A percentile compares a stretch with the other conserved stretches of the same genome.
phyloP scores from a whole-genome alignment of 2,888 invertebrate species.

The Eubasilissa splendida region DNA sequence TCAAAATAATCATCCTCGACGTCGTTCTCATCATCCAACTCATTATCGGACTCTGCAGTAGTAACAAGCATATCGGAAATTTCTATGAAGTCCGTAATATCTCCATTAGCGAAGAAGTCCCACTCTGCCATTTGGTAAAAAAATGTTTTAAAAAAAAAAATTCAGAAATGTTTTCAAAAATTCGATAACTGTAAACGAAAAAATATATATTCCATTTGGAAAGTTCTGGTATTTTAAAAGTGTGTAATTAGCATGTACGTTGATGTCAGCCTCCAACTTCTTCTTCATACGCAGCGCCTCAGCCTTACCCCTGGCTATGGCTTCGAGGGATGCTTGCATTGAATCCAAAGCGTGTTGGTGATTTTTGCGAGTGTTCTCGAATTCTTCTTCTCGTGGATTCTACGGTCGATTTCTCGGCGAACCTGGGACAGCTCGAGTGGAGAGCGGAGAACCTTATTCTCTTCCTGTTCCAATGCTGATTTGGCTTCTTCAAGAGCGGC shows the following conservation, averaged over 20 bases:
- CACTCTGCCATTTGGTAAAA: no score
- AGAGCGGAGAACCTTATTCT: conserved; percentile 97
- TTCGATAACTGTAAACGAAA: no score
- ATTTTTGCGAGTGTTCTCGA: conserved; percentile 99
- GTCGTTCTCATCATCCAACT: no score
- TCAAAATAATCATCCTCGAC: no score
- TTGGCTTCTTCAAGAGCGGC: conserved; percentile 99
- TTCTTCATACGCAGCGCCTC: conserved; percentile 99
- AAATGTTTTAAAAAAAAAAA: no score
- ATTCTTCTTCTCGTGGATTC: conserved; percentile 99
- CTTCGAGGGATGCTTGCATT: conserved; percentile 99
- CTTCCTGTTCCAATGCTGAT: conserved; percentile 99
- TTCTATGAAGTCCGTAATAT: no score
- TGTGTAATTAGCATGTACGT: conserved; percentile 75
- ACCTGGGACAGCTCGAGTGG: conserved; percentile 99
- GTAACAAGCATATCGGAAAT: no score
- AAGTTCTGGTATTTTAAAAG: no score
- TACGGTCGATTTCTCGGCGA: conserved; percentile 98
- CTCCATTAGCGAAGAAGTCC: no score
- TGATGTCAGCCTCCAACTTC: conserved; percentile 99
- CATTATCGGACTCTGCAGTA: no score
- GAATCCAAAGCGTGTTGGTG: conserved; percentile 99
- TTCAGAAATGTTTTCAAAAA: no score
- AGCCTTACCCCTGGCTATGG: conserved; percentile 99
- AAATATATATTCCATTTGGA: no score